Evolutionary conservation across 2,888 invertebrate species (phyloP), one percentile per base, ranked within the genome.

Genomic region (Hyposoter dolosus): DNA sequence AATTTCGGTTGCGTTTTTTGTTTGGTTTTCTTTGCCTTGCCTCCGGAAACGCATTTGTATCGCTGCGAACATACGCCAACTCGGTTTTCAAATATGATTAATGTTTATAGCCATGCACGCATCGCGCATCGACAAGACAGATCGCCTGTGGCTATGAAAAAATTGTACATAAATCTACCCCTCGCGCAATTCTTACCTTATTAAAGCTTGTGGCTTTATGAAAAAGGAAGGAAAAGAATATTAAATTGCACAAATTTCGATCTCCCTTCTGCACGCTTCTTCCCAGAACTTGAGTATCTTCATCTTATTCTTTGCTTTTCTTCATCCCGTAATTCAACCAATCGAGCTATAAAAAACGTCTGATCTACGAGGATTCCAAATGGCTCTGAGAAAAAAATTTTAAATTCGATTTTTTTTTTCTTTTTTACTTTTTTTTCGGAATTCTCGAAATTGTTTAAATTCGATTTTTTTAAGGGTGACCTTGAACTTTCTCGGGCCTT

Each of bases 1-100:
- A 74, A 35, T 56, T 53, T 56, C 40, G 56, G 4, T 23, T 3
- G 60, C 40, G n/a, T 72, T 65, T 17, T 40, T 68, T 78, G 71
- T 77, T 77, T 63, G 15, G 3, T 60, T 78, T 56, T 72, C 45
- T 77, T 69, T 50, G 1, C 47, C 65, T 28, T 23, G 71, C 66
- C 66, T 53, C 86, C 50, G 63, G 66, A 74, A 76, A 56, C 68
- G 69, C 68, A 72, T 83, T 74, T 28, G 56, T 69, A 69, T 75
- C 74, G 81, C 56, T 53, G 28, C 77, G 66, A 65, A 76, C 83
- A 47, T 76, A 71, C 53, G 47, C 60, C 60, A 79, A 82, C 65
- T 77, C 72, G 77, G 68, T 75, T 85, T 86, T 40, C 60, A 66
- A 85, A 85, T 56, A 53, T 79, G 56, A 83, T 66, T 71, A 71